phyloP scores from a whole-genome alignment of 2,888 invertebrate species.

The Heteropelma amictum region DNA sequence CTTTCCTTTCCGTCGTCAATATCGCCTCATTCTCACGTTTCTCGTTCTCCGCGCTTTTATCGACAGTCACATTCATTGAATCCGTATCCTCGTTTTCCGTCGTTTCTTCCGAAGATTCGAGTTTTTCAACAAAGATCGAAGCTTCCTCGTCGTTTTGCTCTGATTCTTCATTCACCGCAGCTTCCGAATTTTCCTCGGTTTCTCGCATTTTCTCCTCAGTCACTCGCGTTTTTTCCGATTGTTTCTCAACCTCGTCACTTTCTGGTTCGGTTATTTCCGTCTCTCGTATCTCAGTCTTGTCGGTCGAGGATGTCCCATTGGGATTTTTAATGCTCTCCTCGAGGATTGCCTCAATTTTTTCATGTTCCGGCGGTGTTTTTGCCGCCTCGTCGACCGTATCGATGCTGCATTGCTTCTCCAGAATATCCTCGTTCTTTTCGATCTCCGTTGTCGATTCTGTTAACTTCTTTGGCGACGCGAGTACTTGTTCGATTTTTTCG shows the following conservation, averaged over 20 bases:
- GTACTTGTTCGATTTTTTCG: background rate
- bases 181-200: background rate
- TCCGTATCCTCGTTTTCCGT: background rate
- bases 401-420: slow-evolving; percentile 5
- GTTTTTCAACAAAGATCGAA: background rate
- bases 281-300: background rate
- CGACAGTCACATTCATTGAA: too few relatives aligned
- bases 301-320: background rate
- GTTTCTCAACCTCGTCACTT: background rate
- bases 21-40: too few relatives aligned
- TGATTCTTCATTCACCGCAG: background rate
- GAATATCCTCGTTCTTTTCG: background rate
- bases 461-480: background rate
- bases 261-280: background rate
- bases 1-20: background rate
- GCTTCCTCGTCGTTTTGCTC: background rate
- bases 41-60: too few relatives aligned
- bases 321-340: background rate
- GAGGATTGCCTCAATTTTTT: background rate
- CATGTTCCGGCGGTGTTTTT: background rate
- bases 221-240: background rate
- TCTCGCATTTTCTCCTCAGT: background rate
- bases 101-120: background rate
- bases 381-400: slow-evolving; percentile 9
- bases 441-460: background rate